Evolutionary conservation across 1,140 invertebrate genomes (phyloP).

Genomic region (Pseudomyrmex gracilis): DNA sequence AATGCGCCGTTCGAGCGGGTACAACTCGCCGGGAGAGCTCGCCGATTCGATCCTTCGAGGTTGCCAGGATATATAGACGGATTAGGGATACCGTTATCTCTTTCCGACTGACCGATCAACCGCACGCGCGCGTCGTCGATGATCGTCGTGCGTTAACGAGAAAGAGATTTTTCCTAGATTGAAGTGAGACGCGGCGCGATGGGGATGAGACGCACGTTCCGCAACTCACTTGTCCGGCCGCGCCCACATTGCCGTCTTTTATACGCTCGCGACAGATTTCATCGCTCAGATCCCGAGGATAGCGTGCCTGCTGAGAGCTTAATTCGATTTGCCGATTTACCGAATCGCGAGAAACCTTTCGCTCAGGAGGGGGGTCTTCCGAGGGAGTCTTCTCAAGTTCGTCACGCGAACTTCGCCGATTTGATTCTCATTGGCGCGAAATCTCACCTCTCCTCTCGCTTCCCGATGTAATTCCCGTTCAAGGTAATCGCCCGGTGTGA

Average conservation of each 20-base stretch:
- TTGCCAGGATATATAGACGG: too few relatives aligned
- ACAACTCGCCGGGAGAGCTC: not conserved
- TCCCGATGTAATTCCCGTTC: conserved; percentile 17
- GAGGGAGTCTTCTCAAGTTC: conserved; percentile 75
- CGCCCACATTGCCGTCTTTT: conserved; percentile 79
- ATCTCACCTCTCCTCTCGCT: not conserved
- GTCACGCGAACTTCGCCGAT: conserved; percentile 78
- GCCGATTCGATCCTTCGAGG: too few relatives aligned
- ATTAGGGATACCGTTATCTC: not conserved
- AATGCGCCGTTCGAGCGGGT: conserved; percentile 1
- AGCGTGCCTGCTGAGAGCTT: conserved; percentile 83
- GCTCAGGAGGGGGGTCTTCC: conserved; percentile 75
- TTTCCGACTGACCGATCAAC: not conserved
- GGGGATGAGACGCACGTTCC: conserved; percentile 77
- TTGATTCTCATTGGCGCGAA: conserved; percentile 34
- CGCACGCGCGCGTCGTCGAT: too few relatives aligned
- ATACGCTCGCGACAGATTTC: conserved; percentile 78
- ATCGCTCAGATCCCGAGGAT: conserved; percentile 75
- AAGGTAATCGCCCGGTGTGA: conserved; percentile 32
- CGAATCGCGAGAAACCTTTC: conserved; percentile 83
- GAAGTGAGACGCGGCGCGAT: conserved; percentile 84
- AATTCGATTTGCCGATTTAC: conserved; percentile 83
- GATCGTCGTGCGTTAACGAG: conserved; percentile 9
- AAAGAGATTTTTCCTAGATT: conserved; percentile 62
- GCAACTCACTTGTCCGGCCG: conserved; percentile 81